Percentiles rank a stretch among this genome's conserved stretches.
Evolutionary conservation across 2,113 vertebrate species (phyloP).

Genomic region (Maccullochella peelii): DNA sequence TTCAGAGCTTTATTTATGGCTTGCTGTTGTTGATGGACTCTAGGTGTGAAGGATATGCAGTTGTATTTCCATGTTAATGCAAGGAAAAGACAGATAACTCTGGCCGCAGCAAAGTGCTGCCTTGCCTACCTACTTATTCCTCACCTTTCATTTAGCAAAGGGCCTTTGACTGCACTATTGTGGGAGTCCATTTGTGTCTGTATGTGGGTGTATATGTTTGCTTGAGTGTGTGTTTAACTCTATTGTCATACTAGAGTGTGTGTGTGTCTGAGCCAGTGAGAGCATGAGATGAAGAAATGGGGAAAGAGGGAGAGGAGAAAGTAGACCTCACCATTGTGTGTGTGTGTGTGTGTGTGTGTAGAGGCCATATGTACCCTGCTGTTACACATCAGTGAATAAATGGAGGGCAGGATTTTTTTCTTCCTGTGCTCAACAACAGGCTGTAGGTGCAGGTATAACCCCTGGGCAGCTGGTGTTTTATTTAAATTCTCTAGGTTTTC

Average conservation of each 20-base stretch:
- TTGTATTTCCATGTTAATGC: slow-evolving; percentile 20
- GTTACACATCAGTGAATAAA: slow-evolving; percentile 47
- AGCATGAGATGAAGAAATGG: slow-evolving; percentile 15
- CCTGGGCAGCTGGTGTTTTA: slow-evolving; percentile 1
- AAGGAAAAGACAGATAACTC: neutral
- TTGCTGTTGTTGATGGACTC: neutral
- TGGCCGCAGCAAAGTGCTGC: neutral
- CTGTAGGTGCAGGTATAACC: neutral
- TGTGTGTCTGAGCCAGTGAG: slow-evolving; percentile 19
- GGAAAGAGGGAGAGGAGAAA: neutral
- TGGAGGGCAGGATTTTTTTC: neutral
- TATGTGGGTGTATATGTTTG: slow-evolving; percentile 17
- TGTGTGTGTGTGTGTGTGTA: slow-evolving; percentile 26
- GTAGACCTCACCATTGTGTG: neutral
- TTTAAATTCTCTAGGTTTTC: neutral
- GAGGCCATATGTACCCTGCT: slow-evolving; percentile 42
- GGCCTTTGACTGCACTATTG: slow-evolving; percentile 33
- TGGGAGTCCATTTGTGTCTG: slow-evolving; percentile 31
- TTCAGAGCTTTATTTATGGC: neutral
- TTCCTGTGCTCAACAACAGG: neutral
- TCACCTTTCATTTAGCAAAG: slow-evolving; percentile 45
- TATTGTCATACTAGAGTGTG: neutral
- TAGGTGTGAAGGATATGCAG: neutral
- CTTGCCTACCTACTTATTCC: slow-evolving; percentile 26
- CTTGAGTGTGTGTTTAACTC: slow-evolving; percentile 4